Percentiles rank a stretch among this genome's conserved stretches.
Evolutionary conservation across 2,113 vertebrate species (phyloP).

Genomic region (Amazona guildingii): DNA sequence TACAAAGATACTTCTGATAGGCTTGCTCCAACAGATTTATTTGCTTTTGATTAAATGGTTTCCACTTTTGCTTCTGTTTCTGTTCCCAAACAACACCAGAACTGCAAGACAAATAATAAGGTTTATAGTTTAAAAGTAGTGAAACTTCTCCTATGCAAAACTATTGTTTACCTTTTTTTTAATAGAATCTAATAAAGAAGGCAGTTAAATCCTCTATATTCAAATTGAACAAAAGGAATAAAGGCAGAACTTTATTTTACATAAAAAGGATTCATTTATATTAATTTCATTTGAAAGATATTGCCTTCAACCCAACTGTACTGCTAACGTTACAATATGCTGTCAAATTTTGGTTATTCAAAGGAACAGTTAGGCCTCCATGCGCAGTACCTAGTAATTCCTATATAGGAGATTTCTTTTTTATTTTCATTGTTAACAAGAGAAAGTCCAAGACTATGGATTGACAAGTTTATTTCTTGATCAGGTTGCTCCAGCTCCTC

Average conservation of each 20-base stretch:
- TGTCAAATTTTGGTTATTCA: neutral
- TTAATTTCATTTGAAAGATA: neutral
- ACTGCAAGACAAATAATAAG: conserved; percentile 68
- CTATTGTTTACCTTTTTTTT: neutral
- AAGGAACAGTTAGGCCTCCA: neutral
- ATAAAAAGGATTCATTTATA: neutral
- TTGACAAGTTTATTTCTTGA: conserved; percentile 87
- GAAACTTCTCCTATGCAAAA: neutral
- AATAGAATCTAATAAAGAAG: neutral
- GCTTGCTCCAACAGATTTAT: conserved; percentile 88
- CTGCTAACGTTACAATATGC: neutral
- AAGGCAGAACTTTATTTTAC: neutral
- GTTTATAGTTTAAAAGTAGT: neutral
- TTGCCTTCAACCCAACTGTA: neutral
- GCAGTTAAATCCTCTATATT: neutral
- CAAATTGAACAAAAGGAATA: neutral
- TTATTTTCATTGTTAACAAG: conserved; percentile 87
- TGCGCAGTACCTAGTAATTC: conserved; percentile 87
- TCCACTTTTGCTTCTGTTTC: conserved; percentile 92
- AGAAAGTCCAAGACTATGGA: conserved; percentile 92
- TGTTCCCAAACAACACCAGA: conserved; percentile 95
- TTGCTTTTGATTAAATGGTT: conserved; percentile 90
- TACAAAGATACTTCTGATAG: conserved; percentile 80
- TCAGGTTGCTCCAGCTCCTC: conserved; percentile 93
- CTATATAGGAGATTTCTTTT: conserved; percentile 93